A percentile compares a stretch with the other conserved stretches of the same genome.
phyloP scores from a whole-genome alignment of 2,888 invertebrate species.

The Drosophila stalkeri region DNA sequence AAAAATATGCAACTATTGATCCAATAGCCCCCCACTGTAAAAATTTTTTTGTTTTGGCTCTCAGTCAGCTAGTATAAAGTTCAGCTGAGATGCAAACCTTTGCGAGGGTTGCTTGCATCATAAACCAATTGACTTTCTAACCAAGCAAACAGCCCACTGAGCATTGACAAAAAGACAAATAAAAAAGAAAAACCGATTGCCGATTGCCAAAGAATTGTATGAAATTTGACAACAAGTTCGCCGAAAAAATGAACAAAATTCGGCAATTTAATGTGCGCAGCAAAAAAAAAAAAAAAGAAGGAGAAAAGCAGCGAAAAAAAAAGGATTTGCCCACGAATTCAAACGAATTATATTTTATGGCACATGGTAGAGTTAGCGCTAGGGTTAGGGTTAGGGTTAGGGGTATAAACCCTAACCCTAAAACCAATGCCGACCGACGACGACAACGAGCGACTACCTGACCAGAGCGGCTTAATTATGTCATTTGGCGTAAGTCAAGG shows the following conservation, averaged over 20 bases:
- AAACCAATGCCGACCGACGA: conserved; percentile 15
- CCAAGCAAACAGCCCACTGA: conserved; percentile 47
- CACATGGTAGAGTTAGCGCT: conserved; percentile 40
- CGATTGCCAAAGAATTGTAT: conserved; percentile 50
- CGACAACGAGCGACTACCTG: conserved; percentile 49
- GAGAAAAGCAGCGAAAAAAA: conserved; percentile 38
- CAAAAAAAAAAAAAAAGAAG: conserved; percentile 24
- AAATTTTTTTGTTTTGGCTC: neutral
- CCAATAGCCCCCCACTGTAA: too few species aligned
- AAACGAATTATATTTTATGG: conserved; percentile 70
- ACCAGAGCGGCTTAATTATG: conserved; percentile 67
- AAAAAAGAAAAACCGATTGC: conserved; percentile 29
- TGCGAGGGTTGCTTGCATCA: conserved; percentile 45
- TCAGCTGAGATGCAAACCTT: neutral
- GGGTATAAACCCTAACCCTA: conserved; percentile 44
- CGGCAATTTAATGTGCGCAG: conserved; percentile 56
- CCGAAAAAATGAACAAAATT: conserved; percentile 20
- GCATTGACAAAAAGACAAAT: conserved; percentile 28
- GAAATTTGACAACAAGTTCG: conserved; percentile 47
- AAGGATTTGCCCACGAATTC: conserved; percentile 70
- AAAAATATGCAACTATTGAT: too few species aligned
- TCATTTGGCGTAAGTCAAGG: conserved; percentile 79
- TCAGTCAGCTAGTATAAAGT: neutral
- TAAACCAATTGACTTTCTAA: conserved; percentile 77
- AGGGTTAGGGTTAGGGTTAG: conserved; percentile 48